These are phyloP conservation scores for Apotomis betuletana DNA, from an alignment of 2,888 invertebrate genomes.

Conservation along the genomic window DNA sequence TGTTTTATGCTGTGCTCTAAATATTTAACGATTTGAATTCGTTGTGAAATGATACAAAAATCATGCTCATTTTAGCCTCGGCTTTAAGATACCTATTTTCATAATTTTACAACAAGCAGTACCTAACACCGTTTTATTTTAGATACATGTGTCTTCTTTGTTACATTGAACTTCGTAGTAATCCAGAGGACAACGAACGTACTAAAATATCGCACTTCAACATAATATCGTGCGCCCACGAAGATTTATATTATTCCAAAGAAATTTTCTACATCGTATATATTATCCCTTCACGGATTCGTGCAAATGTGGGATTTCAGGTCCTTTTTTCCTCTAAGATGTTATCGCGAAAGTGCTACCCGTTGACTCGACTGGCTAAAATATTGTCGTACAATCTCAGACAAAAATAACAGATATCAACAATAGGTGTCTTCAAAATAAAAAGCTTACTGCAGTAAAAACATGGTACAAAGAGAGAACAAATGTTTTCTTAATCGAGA, in stretches of 20 bases:
- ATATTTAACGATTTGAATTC: too few relatives aligned
- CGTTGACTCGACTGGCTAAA: constrained; percentile 14
- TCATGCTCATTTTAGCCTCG: too few relatives aligned
- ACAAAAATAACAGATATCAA: background rate
- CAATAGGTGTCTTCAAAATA: too few relatives aligned
- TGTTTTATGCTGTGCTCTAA: too few relatives aligned
- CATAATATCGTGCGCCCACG: background rate
- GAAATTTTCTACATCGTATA: constrained; percentile 23
- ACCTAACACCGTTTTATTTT: too few relatives aligned
- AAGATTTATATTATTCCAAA: constrained; percentile 24
- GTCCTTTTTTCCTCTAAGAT: constrained; percentile 28
- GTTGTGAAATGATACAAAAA: too few relatives aligned
- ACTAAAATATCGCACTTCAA: background rate
- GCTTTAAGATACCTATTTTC: too few relatives aligned
- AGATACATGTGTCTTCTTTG: too few relatives aligned
- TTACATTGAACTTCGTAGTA: constrained; percentile 11
- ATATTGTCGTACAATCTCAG: background rate
- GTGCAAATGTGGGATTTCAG: constrained; percentile 13
- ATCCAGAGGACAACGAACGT: background rate
- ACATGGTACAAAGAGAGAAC: too few relatives aligned
- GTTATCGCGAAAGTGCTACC: constrained; percentile 19
- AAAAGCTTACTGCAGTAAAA: too few relatives aligned
- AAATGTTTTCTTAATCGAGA: too few relatives aligned
- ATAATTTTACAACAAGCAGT: too few relatives aligned
- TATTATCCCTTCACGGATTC: constrained; percentile 32